These are phyloP conservation scores for Deilephila porcellus DNA, from an alignment of 2,888 invertebrate genomes.

Conservation along the genomic window DNA sequence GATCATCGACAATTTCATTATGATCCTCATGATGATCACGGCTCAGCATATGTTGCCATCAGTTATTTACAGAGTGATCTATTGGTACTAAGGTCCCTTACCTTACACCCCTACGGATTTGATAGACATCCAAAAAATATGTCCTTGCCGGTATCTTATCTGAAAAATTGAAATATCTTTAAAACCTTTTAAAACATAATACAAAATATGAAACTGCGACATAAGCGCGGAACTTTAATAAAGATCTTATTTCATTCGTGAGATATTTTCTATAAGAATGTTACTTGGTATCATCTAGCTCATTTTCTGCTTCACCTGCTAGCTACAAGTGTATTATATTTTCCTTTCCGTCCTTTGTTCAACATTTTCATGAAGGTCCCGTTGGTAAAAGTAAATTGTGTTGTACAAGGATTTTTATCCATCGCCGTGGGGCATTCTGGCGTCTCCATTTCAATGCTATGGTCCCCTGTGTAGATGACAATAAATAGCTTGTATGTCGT, in stretches of 20 bases:
- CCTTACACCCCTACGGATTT: no score
- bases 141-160: no score
- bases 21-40: no score
- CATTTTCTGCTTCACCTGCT: conserved; percentile 45
- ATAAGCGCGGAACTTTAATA: conserved; percentile 1
- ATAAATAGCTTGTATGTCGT: conserved; percentile 25
- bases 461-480: conserved; percentile 23
- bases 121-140: no score
- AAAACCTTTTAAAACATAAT: neutral
- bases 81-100: no score
- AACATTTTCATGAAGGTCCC: conserved; percentile 41
- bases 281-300: conserved; percentile 31
- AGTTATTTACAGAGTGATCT: no score
- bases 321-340: conserved; percentile 42
- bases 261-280: conserved; percentile 14
- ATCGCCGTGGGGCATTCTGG: conserved; percentile 31
- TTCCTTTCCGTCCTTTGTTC: conserved; percentile 40
- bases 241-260: conserved; percentile 4
- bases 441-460: conserved; percentile 30
- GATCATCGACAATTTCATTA: no score
- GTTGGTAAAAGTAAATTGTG: conserved; percentile 38
- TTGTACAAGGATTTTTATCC: conserved; percentile 35
- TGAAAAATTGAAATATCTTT: neutral
- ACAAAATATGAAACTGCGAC: neutral
- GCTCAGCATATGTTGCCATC: no score